These are phyloP conservation scores for Leptogaster cylindrica DNA, from an alignment of 2,888 invertebrate species.

Conservation along the genomic window DNA sequence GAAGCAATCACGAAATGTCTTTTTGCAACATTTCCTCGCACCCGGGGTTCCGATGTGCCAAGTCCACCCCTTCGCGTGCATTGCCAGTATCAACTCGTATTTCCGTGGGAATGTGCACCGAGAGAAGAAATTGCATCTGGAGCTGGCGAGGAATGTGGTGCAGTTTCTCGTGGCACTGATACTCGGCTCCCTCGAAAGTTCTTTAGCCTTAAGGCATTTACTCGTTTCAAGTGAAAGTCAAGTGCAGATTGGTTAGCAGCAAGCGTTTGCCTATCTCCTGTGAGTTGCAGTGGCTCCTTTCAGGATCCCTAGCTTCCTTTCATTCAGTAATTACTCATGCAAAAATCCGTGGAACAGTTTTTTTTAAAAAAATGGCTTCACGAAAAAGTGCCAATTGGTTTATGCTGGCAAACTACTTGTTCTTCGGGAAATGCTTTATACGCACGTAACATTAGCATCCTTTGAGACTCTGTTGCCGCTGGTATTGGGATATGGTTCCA, in stretches of 20 bases:
- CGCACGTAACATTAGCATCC: conserved; percentile 1
- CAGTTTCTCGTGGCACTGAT: conserved; percentile 13
- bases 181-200: conserved; percentile 18
- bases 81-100: too few relatives aligned
- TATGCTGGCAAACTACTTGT: conserved; percentile 21
- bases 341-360: conserved; percentile 19
- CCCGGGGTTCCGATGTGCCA: too few relatives aligned
- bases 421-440: conserved; percentile 10
- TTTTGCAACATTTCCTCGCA: too few relatives aligned
- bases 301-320: not conserved
- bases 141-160: conserved; percentile 19
- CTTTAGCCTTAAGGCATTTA: conserved; percentile 29
- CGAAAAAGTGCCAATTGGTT: conserved; percentile 30
- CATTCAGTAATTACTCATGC: conserved; percentile 11
- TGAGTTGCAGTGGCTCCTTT: not conserved
- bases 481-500: too few relatives aligned
- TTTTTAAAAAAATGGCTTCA: conserved; percentile 14
- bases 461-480: too few relatives aligned
- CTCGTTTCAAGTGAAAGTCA: conserved; percentile 29
- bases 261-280: not conserved
- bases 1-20: too few relatives aligned
- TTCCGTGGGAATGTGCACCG: conserved; percentile 5
- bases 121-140: conserved; percentile 21
- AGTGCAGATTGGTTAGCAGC: conserved; percentile 30
- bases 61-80: too few relatives aligned